Base-by-base conservation (phyloP, 53 echinoderm and acorn worm species). In the Pentamera pediparva region DNA sequence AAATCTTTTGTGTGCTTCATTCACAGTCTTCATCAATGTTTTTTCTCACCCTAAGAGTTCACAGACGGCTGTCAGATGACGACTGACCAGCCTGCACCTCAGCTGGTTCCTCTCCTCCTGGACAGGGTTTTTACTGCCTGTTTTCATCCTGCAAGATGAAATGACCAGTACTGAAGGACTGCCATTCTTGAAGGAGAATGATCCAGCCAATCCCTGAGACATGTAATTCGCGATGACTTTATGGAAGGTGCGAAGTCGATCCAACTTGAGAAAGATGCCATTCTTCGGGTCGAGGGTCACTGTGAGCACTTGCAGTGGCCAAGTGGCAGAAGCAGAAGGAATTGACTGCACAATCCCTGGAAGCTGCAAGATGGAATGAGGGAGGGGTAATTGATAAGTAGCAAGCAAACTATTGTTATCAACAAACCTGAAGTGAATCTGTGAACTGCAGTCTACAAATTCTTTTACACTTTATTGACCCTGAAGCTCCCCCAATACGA, bases 51-150 rank as follows among this genome's bases (percentile, higher is more conserved):
- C 65, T 26, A 40, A 35, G 37, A 65, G 27, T 65, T 65, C 13
- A 38, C 25, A 40, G 11, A 67, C 43, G 6, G 43, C 39, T 20
- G 6, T 67, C 15, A 67, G 18, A 47, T 67, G 67, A 43, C 30
- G 43, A 27, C 41, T 9, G 41, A 67, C 67, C 10, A 67, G 11
- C 45, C 30, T 19, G 17, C 67, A 67, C 28, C 67, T 67, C 0
- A 67, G 67, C 30, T 67, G 67, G 27, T 67, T 67, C 41, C 67
- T 67, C 18, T 67, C 39, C 39, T 67, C 67, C 15, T 27, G 41
- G 67, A 28, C 27, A 9, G 25, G 26, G 45, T 67, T 67, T 19
- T 67, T 41, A 31, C 67, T 67, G 12, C 45, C 67, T 67, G 20
- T 30, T 67, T 67, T 67, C 39, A 30, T 40, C 45, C 67, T 26